Evolutionary conservation across 2,113 vertebrate species (phyloP), one percentile per base, ranked within the genome.

Genomic region (Ornithorhynchus anatinus): DNA sequence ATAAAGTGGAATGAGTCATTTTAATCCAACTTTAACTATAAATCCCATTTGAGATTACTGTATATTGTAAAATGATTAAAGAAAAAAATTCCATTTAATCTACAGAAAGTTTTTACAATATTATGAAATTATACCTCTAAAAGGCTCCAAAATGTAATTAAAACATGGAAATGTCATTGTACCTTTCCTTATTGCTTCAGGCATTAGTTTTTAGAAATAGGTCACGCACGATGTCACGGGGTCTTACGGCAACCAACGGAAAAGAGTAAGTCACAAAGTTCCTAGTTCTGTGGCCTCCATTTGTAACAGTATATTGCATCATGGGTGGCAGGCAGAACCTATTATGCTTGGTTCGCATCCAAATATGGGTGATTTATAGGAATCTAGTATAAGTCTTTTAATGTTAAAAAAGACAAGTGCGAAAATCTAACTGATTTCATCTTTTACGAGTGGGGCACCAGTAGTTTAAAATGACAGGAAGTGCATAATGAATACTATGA

Each of bases 281-380:
- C 90, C 92, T 89, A 92, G 86, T 89, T 87, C 92, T 51, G 40
- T 95, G 94, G 83, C 94, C 94, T 94, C 95, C 86, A 95, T 95
- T 94, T 86, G 87, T 75, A 75, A 84, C 88, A 88, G 91, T 82
- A 86, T 85, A 38, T 63, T 79, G 89, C 89, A 83, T 77, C 75
- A 75, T 93, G 93, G 94, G 89, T 92, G 91, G 90, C 92, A 95
- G 91, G 90, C 92, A 95, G 89, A 81, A 94, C 87, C 91, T 93
- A 93, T 94, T 95, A 92, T 86, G 90, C 88, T 86, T 44, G 72
- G 86, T 90, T 92, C 90, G 89, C 87, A 89, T 93, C 88, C 89
- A 91, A 93, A 92, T 92, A 92, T 89, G 91, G 91, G 89, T 91
- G 92, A 92, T 93, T 94, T 92, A 91, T 84, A 79, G 69, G 79